Evolutionary conservation across 2,888 invertebrate genomes (phyloP).

Genomic region (Priocnemis perturbator): DNA sequence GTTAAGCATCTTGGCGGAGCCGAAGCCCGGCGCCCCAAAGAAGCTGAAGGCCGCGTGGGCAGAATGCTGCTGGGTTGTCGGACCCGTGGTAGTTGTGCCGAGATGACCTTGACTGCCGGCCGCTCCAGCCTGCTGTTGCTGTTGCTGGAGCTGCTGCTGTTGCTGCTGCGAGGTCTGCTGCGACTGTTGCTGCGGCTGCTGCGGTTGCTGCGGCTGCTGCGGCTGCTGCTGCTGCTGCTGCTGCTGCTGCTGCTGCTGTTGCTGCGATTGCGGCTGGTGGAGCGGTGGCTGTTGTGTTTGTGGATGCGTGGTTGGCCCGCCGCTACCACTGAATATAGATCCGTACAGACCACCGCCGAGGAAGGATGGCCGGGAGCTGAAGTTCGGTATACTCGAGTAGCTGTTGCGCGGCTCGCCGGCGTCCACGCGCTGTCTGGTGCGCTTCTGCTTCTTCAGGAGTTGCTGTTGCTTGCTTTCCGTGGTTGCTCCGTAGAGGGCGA

Average conservation of each 20-base stretch:
- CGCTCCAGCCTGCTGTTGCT: constrained; percentile 77
- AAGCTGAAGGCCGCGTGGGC: constrained; percentile 84
- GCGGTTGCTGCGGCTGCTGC: constrained; percentile 57
- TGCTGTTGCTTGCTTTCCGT: constrained; percentile 78
- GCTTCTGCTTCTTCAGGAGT: constrained; percentile 93
- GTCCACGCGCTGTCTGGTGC: constrained; percentile 97
- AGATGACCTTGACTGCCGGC: constrained; percentile 70
- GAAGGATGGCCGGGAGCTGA: constrained; percentile 87
- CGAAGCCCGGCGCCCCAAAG: constrained; percentile 89
- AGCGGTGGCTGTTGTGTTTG: constrained; percentile 57
- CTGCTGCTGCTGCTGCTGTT: constrained; percentile 47
- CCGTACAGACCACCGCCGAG: constrained; percentile 92
- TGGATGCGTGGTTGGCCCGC: constrained; percentile 62
- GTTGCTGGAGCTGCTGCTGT: constrained; percentile 82
- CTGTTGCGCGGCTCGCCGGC: constrained; percentile 96
- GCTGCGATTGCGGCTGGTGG: constrained; percentile 56
- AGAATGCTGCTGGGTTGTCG: constrained; percentile 78
- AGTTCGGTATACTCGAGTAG: constrained; percentile 88
- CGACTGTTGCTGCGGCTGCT: constrained; percentile 49
- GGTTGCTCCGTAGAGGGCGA: constrained; percentile 91
- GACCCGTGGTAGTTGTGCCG: constrained; percentile 76
- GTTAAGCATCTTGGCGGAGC: constrained; percentile 94
- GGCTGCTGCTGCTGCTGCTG: constrained; percentile 56
- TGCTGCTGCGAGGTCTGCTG: constrained; percentile 46
- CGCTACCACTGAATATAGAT: constrained; percentile 87